phyloP scores from a whole-genome alignment of 2,797 vertebrate genomes.

The Liasis olivaceus region DNA sequence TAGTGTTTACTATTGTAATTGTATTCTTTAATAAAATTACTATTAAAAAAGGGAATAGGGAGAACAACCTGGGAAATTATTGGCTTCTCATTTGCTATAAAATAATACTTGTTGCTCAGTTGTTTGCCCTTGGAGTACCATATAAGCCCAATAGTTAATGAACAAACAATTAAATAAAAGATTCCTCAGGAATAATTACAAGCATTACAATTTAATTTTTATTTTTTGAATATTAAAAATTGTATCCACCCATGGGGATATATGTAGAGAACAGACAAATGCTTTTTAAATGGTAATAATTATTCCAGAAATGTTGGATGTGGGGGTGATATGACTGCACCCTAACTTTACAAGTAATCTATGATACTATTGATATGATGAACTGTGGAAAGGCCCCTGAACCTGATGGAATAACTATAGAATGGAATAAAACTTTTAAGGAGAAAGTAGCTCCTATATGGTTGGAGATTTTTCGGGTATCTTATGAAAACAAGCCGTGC shows the following conservation, averaged over 20 bases:
- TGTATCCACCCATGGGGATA: neutral
- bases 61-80: neutral
- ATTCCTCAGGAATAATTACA: neutral
- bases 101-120: neutral
- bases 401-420: neutral
- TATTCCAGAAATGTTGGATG: neutral
- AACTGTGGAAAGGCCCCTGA: neutral
- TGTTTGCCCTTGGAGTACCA: neutral
- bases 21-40: too few relatives aligned
- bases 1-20: neutral
- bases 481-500: neutral
- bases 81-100: neutral
- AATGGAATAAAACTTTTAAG: neutral
- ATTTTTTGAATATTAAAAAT: neutral
- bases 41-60: neutral
- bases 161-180: neutral
- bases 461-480: neutral
- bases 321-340: neutral
- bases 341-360: neutral
- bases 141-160: neutral
- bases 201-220: neutral
- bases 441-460: neutral
- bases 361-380: neutral
- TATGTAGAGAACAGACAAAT: neutral
- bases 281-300: neutral